Conservation (phyloP, 2,797 vertebrate species). For the Platalea minor region DNA sequence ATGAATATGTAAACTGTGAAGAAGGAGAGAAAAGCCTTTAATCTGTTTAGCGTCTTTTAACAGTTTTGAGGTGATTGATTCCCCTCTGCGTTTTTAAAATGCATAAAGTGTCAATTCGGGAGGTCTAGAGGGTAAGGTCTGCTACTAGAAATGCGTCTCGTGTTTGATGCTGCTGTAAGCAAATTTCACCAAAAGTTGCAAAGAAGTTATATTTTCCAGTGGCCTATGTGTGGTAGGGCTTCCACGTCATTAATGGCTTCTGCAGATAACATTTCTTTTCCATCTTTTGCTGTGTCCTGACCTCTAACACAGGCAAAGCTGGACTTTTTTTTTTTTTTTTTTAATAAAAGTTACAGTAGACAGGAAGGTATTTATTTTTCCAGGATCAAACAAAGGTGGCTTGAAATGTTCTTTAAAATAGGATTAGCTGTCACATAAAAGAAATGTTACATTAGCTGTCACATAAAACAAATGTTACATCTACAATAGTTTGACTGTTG, state of each 20-base stretch:
- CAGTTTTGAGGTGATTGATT: background rate
- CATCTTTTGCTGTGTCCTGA: background rate
- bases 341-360: background rate
- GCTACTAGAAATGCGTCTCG: background rate
- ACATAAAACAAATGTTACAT: background rate
- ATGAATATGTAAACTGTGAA: background rate
- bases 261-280: background rate
- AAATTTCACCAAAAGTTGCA: background rate
- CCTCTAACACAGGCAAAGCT: background rate
- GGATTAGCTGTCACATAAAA: background rate
- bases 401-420: background rate
- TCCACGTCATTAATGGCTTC: background rate
- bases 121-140: background rate
- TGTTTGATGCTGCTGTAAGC: background rate
- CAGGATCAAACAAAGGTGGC: background rate
- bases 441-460: background rate
- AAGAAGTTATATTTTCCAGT: background rate
- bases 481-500: background rate
- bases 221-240: background rate
- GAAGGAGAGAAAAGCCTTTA: background rate
- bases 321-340: too few species aligned
- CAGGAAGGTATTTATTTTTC: background rate
- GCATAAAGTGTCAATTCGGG: background rate
- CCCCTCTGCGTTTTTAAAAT: background rate
- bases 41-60: background rate